Conservation (phyloP, 2,888 invertebrate genomes). For the Cephus runcator region DNA sequence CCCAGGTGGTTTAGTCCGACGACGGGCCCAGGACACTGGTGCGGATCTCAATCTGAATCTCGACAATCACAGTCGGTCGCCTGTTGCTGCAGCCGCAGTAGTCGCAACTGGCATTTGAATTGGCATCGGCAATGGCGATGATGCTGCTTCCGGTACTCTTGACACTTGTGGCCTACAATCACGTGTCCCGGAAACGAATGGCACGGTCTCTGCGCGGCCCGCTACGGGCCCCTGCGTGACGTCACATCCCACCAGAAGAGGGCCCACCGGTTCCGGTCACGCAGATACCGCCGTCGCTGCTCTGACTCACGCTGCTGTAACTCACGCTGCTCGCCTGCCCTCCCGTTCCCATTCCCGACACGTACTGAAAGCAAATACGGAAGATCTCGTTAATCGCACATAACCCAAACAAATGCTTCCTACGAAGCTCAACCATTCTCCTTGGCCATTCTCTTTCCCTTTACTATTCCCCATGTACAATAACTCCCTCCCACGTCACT, state of each 20-base stretch:
- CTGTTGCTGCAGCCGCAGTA: neutral
- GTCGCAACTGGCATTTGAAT: neutral
- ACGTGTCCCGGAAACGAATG: conserved; percentile 60
- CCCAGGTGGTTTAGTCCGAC: neutral
- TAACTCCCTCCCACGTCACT: neutral
- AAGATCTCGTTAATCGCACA: neutral
- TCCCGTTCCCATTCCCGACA: conserved; percentile 52
- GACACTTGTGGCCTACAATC: conserved; percentile 44
- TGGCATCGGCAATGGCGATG: neutral
- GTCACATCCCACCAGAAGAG: conserved; percentile 54
- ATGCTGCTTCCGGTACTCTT: conserved; percentile 5
- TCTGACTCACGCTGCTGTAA: conserved; percentile 60
- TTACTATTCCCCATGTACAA: neutral
- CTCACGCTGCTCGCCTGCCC: conserved; percentile 58
- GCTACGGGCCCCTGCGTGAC: conserved; percentile 55
- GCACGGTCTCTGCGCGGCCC: conserved; percentile 58
- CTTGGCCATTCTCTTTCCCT: neutral
- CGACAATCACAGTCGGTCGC: neutral
- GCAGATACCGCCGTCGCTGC: conserved; percentile 54
- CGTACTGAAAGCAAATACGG: conserved; percentile 49
- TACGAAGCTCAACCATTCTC: neutral
- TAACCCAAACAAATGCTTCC: neutral
- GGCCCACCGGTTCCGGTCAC: conserved; percentile 36
- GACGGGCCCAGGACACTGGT: neutral
- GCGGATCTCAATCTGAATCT: neutral